Conservation (phyloP, 2,888 invertebrate genomes). For the Eupeodes luniger region DNA sequence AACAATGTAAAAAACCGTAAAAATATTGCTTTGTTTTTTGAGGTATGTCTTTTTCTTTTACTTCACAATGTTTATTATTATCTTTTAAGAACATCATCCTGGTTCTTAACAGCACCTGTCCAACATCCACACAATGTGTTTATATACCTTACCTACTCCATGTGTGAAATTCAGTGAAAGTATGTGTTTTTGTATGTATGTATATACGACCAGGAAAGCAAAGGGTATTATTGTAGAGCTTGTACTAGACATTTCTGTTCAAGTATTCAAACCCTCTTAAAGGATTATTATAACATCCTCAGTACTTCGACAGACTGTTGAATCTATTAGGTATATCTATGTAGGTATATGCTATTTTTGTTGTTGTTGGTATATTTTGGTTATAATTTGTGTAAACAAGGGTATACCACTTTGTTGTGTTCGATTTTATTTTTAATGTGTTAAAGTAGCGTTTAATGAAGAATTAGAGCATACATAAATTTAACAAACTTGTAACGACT, state of each 20-base stretch:
- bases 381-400: not conserved
- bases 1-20: not conserved
- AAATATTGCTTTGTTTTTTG: not conserved
- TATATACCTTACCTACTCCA: not conserved
- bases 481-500: not conserved
- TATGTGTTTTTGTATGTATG: not conserved
- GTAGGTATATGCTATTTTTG: not conserved
- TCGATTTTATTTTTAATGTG: constrained; percentile 12
- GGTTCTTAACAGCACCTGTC: constrained; percentile 28
- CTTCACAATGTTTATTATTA: not conserved
- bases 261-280: constrained; percentile 30
- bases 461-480: not conserved
- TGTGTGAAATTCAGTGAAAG: constrained; percentile 31
- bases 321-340: not conserved
- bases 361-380: too few relatives aligned
- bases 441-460: constrained; percentile 10
- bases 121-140: not conserved
- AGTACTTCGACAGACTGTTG: constrained; percentile 14
- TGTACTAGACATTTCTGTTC: constrained; percentile 5
- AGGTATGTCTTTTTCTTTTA: not conserved
- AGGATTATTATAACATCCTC: constrained; percentile 3
- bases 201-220: not conserved
- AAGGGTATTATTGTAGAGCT: constrained; percentile 22
- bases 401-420: constrained; percentile 1
- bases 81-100: not conserved